Evolutionary conservation across 2,888 invertebrate genomes (phyloP).

Genomic region (Nymphalis polychloros): DNA sequence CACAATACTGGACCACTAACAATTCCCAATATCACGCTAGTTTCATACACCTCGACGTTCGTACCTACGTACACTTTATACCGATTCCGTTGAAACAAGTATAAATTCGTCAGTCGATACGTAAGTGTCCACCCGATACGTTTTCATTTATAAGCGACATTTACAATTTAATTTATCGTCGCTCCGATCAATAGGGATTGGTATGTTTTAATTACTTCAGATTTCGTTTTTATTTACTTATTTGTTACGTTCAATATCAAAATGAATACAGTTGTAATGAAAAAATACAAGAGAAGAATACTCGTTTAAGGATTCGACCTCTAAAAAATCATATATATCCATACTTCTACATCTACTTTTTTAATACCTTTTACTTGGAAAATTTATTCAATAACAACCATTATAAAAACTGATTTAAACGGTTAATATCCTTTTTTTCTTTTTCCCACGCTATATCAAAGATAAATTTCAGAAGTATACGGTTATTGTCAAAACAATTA

Average conservation of each 20-base stretch:
- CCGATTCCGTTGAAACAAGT: constrained; percentile 13
- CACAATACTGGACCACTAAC: constrained; percentile 52
- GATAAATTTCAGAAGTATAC: no score
- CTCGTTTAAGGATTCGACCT: no score
- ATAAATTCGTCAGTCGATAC: constrained; percentile 18
- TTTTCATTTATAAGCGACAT: constrained; percentile 29
- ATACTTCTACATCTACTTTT: no score
- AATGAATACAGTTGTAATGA: background rate
- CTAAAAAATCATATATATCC: no score
- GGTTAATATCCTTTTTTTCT: no score
- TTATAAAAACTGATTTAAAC: no score
- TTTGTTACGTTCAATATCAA: background rate
- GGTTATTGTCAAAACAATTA: no score
- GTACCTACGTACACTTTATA: constrained; percentile 2
- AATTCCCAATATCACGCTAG: constrained; percentile 47
- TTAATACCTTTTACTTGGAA: no score
- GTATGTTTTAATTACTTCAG: constrained; percentile 19
- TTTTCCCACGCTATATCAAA: no score
- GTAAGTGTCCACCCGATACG: constrained; percentile 19
- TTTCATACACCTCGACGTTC: constrained; percentile 4
- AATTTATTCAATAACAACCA: no score
- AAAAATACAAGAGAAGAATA: background rate
- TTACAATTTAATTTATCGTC: constrained; percentile 27
- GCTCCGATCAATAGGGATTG: constrained; percentile 13
- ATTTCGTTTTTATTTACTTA: constrained; percentile 13